These are phyloP conservation scores for Phlogophora meticulosa DNA, from an alignment of 2,888 invertebrate genomes.

Conservation along the genomic window DNA sequence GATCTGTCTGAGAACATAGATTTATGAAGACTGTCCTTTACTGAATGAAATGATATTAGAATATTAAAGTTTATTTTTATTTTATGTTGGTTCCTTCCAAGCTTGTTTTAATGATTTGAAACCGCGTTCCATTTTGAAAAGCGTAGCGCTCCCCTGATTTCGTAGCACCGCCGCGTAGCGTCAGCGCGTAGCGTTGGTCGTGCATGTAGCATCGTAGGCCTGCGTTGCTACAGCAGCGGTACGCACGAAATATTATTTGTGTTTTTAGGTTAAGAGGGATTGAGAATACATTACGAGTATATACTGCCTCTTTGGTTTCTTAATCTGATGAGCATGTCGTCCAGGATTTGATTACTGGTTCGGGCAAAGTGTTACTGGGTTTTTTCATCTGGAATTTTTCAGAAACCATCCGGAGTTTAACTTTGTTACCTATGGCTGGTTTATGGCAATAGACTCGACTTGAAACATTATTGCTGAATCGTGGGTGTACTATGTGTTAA, in stretches of 20 bases:
- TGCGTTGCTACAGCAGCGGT: conserved; percentile 3
- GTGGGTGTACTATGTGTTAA: too few relatives aligned
- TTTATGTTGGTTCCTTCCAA: background rate
- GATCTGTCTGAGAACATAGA: conserved; percentile 35
- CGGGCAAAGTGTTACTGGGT: too few relatives aligned
- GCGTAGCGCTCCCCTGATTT: conserved; percentile 5
- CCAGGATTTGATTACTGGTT: background rate
- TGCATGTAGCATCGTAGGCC: conserved; percentile 18
- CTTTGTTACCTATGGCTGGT: too few relatives aligned
- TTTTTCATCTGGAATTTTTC: too few relatives aligned
- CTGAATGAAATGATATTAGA: conserved; percentile 12
- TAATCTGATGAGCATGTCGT: background rate
- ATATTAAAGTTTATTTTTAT: background rate
- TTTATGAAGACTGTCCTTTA: conserved; percentile 40
- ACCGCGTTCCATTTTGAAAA: background rate
- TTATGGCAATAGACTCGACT: background rate
- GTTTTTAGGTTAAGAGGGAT: background rate
- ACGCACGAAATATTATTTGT: conserved; percentile 8
- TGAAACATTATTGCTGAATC: too few relatives aligned
- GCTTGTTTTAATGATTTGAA: background rate
- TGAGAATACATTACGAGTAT: background rate
- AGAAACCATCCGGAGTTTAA: too few relatives aligned
- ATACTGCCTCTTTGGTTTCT: background rate
- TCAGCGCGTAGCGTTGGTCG: conserved; percentile 18
- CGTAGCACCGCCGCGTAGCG: conserved; percentile 38